Evolutionary conservation across 1,140 invertebrate genomes (phyloP), one percentile per base, ranked within the genome.

Genomic region (Cataglyphis hispanica): DNA sequence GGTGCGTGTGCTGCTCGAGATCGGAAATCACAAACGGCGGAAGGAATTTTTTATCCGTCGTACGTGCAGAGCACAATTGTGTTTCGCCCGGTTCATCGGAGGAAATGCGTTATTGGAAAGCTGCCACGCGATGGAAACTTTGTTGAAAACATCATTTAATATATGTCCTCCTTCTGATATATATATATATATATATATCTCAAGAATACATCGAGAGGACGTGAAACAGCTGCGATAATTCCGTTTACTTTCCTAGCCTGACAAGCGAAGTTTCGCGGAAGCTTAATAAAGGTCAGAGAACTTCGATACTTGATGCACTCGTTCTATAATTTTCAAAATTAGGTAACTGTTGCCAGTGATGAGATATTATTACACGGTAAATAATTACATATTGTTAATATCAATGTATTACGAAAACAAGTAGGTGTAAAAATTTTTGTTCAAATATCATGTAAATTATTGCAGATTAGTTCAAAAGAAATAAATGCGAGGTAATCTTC

Each of bases 21-120:
- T 67, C 37, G 75, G 60, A 80, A 85, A 81, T 81, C 78, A 40
- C 22, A 58, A 81, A 83, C 67, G 37, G 37, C 78, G 78, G 53
- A 72, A 72, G 53, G 7, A 69, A 72, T 83, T 83, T 83, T 81
- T 72, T 81, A 72, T 83, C 53, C 37, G 25, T 46, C 67, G 67
- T 83, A 72, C 56, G 69, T 83, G 53, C 67, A 83, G 67, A 72
- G 78, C 25, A 37, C 78, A 83, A 83, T 83, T 83, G 78, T 83
- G 56, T 72, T 72, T 83, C 78, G 37, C 27, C 66, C 0, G 53
- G 53, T 60, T 60, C n/a, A 53, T 31, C 37, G 37, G 56, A 72
- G 67, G 67, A 83, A 83, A 83, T 83, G 78, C 78, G 53, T 72
- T 72, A 83, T 83, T 83, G 78, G 78, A 83, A 83, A 83, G 66